Conservation (phyloP, 2,888 invertebrate genomes). For the Athalia cordata region DNA sequence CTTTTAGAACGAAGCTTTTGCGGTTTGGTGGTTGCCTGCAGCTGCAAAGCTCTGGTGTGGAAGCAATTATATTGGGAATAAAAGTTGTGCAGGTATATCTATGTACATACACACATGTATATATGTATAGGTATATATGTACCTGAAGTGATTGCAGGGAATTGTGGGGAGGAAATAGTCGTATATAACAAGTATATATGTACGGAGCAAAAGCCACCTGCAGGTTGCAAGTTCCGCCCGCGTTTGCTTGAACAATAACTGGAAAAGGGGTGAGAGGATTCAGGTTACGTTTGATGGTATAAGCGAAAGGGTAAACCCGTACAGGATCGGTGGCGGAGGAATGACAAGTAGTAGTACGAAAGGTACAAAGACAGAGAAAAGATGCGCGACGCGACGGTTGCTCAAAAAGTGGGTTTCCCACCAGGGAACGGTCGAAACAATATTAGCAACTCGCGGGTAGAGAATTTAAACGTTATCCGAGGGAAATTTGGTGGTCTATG, state of each 20-base stretch:
- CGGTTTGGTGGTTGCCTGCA: conserved; percentile 23
- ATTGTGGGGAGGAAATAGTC: neutral
- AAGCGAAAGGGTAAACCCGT: no score
- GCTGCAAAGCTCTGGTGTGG: conserved; percentile 20
- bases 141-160: neutral
- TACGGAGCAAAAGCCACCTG: no score
- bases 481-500: conserved; percentile 68
- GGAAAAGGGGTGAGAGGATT: neutral
- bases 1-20: conserved; percentile 14
- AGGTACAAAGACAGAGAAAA: no score
- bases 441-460: conserved; percentile 37
- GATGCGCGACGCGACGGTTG: no score
- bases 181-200: neutral
- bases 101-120: neutral
- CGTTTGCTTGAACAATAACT: neutral
- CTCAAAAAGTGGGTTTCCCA: conserved; percentile 1
- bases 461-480: conserved; percentile 44
- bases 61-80: conserved; percentile 37
- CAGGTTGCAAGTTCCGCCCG: no score
- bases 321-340: no score
- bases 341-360: no score
- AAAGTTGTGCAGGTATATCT: conserved; percentile 17
- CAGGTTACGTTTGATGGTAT: no score
- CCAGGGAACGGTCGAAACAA: conserved; percentile 12
- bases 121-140: neutral